Base-by-base conservation (phyloP, 92 coral and sea anemone genomes). In the Paragorgia papillata region DNA sequence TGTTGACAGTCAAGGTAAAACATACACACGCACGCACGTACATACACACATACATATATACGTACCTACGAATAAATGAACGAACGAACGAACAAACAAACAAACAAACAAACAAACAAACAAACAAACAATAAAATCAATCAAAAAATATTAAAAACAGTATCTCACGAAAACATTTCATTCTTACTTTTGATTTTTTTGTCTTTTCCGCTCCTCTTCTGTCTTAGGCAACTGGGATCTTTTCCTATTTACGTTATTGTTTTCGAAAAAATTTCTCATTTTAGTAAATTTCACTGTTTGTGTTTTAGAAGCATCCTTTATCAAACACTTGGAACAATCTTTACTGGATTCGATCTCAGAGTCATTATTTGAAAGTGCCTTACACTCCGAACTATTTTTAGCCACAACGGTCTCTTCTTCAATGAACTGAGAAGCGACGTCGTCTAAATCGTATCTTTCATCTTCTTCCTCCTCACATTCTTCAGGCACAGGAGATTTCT, bases 351-450 rank as follows among this genome's bases (percentile, higher is more conserved):
- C 29, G 29, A 31, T 59, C 39, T 51, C 41, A 39, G 7, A 26
- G 39, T 21, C 29, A 57, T 56, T 13, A 8, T 63, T 18, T 40
- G 71, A 56, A 4, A 6, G 1, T 18, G 29, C 32, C 12, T 49
- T 64, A n/a, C 28, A 40, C 41, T 80, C 35, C 27, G 57, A 8
- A 65, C 54, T 6, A 48, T 22, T 57, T 29, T 58, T 59, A 24
- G 48, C 43, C 69, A 60, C 33, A 55, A 53, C 57, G 43, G 48
- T 54, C 22, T 73, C 44, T 53, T 76, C 92, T 25, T 67, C 94
- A 27, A 85, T 78, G 30, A 84, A 79, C 65, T 93, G 96, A 24
- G 97, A 90, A 3, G 97, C 89, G 33, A 93, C 66, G 54, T 76
- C 86, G 33, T 93, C 90, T 57, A 93, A 75, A 68, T 86, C 88